These are phyloP conservation scores for Vollenhovia emeryi DNA, from an alignment of 1,140 invertebrate species.

Conservation along the genomic window DNA sequence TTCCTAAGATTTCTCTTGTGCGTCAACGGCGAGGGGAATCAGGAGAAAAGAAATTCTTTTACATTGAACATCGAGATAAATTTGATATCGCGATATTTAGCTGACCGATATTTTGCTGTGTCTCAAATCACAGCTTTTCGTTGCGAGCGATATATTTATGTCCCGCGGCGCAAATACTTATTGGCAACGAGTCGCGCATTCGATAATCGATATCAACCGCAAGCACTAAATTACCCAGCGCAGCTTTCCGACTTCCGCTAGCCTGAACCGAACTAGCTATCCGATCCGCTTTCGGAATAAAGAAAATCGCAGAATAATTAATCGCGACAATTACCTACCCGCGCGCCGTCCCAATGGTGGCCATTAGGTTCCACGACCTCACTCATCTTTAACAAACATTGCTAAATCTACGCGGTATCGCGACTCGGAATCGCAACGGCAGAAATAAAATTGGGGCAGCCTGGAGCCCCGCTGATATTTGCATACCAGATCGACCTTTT, in stretches of 20 bases:
- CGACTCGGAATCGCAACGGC: neutral
- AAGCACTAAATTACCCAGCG: constrained; percentile 50
- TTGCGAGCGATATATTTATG: constrained; percentile 35
- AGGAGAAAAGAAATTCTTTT: constrained; percentile 12
- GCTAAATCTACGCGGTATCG: constrained; percentile 33
- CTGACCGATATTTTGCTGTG: constrained; percentile 1
- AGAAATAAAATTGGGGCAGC: constrained; percentile 3
- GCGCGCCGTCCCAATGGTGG: neutral
- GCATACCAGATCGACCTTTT: neutral
- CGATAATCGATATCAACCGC: constrained; percentile 59
- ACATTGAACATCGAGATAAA: neutral
- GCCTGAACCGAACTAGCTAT: constrained; percentile 46
- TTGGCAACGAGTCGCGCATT: constrained; percentile 30
- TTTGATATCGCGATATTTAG: neutral
- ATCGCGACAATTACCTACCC: constrained; percentile 45
- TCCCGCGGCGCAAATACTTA: constrained; percentile 37
- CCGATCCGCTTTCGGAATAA: constrained; percentile 44
- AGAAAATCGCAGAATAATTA: constrained; percentile 55
- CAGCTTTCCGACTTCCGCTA: constrained; percentile 48
- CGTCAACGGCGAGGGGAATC: neutral
- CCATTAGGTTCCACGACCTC: constrained; percentile 14
- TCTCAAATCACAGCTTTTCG: neutral
- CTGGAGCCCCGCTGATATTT: neutral
- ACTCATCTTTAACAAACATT: constrained; percentile 4
- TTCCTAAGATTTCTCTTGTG: neutral